Percentiles rank a stretch among this genome's conserved stretches.
These are phyloP conservation scores for Peromyscus californicus DNA, from an alignment of 2,113 vertebrate genomes.

Conservation along the genomic window DNA sequence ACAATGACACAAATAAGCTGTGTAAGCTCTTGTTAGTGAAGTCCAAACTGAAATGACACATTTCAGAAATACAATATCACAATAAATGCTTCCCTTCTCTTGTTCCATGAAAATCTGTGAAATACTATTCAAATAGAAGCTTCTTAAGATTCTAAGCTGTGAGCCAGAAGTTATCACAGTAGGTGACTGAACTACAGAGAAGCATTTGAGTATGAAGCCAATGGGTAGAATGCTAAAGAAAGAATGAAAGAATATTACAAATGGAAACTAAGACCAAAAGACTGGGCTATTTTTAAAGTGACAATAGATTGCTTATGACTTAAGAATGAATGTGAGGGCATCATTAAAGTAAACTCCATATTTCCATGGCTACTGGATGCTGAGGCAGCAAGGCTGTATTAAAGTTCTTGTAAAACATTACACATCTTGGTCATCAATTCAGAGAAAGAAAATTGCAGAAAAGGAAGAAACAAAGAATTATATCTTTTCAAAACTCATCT, in stretches of 20 bases:
- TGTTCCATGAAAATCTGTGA: not conserved
- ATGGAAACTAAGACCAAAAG: not conserved
- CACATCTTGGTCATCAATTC: conserved; percentile 32
- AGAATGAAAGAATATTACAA: conserved; percentile 1
- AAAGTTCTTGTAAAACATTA: conserved; percentile 53
- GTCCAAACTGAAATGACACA: not conserved
- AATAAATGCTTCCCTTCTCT: not conserved
- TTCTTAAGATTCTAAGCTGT: not conserved
- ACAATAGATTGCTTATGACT: not conserved
- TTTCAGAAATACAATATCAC: not conserved
- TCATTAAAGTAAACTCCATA: conserved; percentile 18
- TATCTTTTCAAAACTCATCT: conserved; percentile 28
- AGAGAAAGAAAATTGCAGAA: conserved; percentile 29
- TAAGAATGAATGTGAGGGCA: conserved; percentile 14
- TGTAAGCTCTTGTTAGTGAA: not conserved
- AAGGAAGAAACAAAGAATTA: conserved; percentile 52
- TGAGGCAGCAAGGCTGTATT: conserved; percentile 16
- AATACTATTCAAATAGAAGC: not conserved
- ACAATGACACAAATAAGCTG: not conserved
- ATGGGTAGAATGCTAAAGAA: not conserved
- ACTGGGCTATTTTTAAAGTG: conserved; percentile 8
- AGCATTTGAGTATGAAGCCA: not conserved
- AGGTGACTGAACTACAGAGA: not conserved
- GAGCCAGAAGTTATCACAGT: not conserved
- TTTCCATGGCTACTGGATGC: not conserved